These are phyloP conservation scores for Laupala kohalensis DNA, from an alignment of 1,140 invertebrate species.

Conservation along the genomic window DNA sequence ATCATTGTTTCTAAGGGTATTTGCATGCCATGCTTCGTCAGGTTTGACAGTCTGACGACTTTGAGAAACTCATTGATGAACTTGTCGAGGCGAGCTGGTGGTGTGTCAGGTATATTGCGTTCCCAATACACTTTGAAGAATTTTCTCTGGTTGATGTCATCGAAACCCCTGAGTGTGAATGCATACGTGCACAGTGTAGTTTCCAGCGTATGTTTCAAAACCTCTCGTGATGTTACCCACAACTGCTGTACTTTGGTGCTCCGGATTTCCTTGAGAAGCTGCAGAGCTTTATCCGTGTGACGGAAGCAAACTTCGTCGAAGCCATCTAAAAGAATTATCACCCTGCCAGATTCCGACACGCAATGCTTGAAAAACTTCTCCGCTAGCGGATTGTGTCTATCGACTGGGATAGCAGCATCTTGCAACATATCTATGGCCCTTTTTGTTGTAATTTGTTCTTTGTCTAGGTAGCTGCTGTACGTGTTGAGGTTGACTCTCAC, in stretches of 20 bases:
- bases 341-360: neutral
- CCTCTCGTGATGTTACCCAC: neutral
- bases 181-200: neutral
- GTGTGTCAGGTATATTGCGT: neutral
- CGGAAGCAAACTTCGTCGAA: neutral
- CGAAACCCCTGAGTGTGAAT: neutral
- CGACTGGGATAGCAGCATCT: neutral
- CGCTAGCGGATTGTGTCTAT: neutral
- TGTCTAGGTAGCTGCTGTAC: neutral
- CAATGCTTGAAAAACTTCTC: neutral
- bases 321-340: neutral
- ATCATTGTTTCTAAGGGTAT: neutral
- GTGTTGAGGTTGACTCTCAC: neutral
- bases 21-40: neutral
- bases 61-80: neutral
- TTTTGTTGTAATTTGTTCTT: neutral
- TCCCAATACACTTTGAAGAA: neutral
- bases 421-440: neutral
- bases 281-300: neutral
- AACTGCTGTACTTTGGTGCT: neutral
- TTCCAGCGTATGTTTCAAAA: neutral
- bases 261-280: neutral
- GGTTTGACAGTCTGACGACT: neutral
- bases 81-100: neutral
- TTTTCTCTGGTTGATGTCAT: neutral